Evolutionary conservation across 1,140 invertebrate species (phyloP).

Genomic region (Hycleus cichorii): DNA sequence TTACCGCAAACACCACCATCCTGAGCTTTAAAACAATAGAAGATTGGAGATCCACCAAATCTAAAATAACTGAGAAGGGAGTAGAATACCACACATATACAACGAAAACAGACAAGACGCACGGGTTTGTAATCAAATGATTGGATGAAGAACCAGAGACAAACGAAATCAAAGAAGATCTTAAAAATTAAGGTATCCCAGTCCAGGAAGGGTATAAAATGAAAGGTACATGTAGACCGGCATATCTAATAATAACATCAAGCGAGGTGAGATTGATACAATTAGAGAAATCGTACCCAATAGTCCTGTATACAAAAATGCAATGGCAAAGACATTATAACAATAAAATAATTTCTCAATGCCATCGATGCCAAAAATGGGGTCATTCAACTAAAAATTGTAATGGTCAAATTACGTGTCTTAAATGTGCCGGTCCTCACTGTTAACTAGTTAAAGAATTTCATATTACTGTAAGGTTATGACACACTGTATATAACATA

Average conservation of each 20-base stretch:
- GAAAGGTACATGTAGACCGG: background rate
- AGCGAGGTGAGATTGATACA: no score
- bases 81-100: constrained; percentile 12
- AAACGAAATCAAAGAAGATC: constrained; percentile 1
- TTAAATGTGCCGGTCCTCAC: constrained; percentile 26
- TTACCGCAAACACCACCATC: no score
- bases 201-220: background rate
- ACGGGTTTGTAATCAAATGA: constrained; percentile 5
- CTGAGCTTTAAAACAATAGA: no score
- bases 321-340: background rate
- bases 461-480: no score
- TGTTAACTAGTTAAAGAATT: background rate
- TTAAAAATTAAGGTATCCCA: background rate
- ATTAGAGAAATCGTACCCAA: no score
- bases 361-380: constrained; percentile 28
- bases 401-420: constrained; percentile 14
- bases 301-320: no score
- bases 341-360: constrained; percentile 22
- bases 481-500: no score
- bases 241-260: no score
- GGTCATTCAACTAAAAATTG: constrained; percentile 25
- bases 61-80: no score
- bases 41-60: no score
- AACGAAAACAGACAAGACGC: constrained; percentile 4
- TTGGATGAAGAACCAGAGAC: background rate